These are phyloP conservation scores for Brachyhypopomus occidentalis DNA, from an alignment of 2,113 vertebrate species.

Conservation along the genomic window DNA sequence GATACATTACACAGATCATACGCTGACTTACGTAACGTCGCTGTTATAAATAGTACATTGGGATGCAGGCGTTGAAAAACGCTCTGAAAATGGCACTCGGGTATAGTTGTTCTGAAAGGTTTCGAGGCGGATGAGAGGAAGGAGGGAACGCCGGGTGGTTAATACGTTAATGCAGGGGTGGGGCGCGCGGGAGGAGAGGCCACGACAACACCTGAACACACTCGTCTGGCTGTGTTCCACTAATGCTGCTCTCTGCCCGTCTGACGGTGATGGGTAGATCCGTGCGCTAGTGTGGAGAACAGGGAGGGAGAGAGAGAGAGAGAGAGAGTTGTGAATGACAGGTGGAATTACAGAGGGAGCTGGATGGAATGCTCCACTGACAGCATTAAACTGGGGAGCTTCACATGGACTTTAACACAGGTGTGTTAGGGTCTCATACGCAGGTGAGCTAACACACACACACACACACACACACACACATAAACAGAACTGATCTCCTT, in stretches of 20 bases:
- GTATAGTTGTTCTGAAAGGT: neutral
- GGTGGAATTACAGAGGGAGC: conserved; percentile 41
- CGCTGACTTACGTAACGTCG: no score
- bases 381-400: conserved; percentile 1
- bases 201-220: conserved; percentile 19
- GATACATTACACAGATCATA: no score
- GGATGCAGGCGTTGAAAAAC: no score
- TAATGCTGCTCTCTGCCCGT: conserved; percentile 17
- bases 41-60: no score
- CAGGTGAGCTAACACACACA: conserved; percentile 25
- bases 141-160: conserved; percentile 13
- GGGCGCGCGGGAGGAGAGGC: conserved; percentile 11
- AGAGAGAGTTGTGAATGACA: conserved; percentile 26
- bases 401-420: conserved; percentile 2
- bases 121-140: conserved; percentile 19
- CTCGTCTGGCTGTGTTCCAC: neutral
- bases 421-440: conserved; percentile 9
- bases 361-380: conserved; percentile 34
- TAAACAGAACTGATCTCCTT: neutral
- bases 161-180: conserved; percentile 20
- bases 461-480: conserved; percentile 17
- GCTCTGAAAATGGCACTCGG: neutral
- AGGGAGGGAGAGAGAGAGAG: neutral
- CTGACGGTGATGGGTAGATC: conserved; percentile 37
- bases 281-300: neutral